Conservation (phyloP, 35 echinoderm and acorn worm genomes). For the Lytechinus variegatus region DNA sequence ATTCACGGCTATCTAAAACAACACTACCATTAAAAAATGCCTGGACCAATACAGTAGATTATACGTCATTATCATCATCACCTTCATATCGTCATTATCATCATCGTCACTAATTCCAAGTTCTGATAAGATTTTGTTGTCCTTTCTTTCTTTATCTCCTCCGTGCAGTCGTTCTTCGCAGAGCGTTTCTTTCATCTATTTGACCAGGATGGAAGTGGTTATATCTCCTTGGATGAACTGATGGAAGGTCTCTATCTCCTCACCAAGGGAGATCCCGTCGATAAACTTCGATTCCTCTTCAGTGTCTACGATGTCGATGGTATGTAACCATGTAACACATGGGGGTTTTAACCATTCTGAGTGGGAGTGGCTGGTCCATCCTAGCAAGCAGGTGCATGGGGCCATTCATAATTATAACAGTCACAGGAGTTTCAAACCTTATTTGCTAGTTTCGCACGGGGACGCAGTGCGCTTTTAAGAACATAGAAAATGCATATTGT, state of each 20-base stretch:
- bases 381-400: neutral
- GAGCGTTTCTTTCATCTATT: constrained; percentile 93
- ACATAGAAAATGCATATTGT: no score
- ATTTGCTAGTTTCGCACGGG: neutral
- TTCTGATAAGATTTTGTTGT: neutral
- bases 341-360: neutral
- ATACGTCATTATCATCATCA: no score
- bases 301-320: constrained; percentile 98
- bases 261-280: constrained; percentile 83
- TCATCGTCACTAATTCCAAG: neutral
- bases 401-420: neutral
- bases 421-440: neutral
- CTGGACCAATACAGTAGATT: no score
- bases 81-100: no score
- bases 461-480: no score
- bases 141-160: constrained; percentile 5
- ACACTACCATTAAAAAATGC: no score
- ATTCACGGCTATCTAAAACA: no score
- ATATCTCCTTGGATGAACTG: constrained; percentile 90
- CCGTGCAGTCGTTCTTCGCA: constrained; percentile 88
- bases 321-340: constrained; percentile 59
- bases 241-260: constrained; percentile 86
- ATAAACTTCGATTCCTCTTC: constrained; percentile 98
- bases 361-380: neutral
- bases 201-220: constrained; percentile 94